Base-by-base conservation (phyloP, 2,797 vertebrate species). In the Sebastes goodei region DNA sequence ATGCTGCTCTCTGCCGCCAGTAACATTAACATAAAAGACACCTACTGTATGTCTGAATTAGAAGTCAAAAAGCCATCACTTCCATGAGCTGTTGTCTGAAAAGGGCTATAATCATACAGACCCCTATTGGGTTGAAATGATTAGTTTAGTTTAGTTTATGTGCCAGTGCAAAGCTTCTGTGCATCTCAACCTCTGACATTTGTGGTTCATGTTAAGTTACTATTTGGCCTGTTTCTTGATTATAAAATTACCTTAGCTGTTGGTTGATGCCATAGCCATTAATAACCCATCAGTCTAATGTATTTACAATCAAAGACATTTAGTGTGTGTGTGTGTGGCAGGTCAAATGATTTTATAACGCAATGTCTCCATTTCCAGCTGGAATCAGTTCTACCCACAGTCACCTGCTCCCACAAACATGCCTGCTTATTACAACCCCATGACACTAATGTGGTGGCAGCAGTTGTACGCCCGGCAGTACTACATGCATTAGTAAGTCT, bases 361-460 rank as follows among this genome's bases (percentile, higher is more conserved):
- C 30, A 2, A 2, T 61, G 2, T 81, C 7, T 82, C 20, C 1
- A 55, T 68, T 71, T 90, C 27, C 82, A 99, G 97, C 87, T 97
- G 96, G 85, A 96, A 92, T 86, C 97, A 95, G 7, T 84, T 95
- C 87, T 90, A 96, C n/a, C 89, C 92, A 10, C 90, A 86, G 71
- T 89, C 95, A 15, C 90, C 90, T 21, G 85, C 88, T 69, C 87
- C 95, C 20, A 80, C 95, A 70, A 95, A 92, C 64, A 91, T 95
- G 92, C 94, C 96, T 1, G 4, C 91, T n/a, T 97, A 97, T 74
- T 96, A 97, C 93, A 97, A 93, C 93, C 97, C 97, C n/a, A 91
- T 98, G 92, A 97, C 97, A 46, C 90, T 98, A 74, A 95, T 99
- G 90, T 99, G 97, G 98, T 98, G 97, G 98, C 98, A 98, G 80